Conservation (phyloP, 2,888 invertebrate genomes). For the Eristalis pertinax region DNA sequence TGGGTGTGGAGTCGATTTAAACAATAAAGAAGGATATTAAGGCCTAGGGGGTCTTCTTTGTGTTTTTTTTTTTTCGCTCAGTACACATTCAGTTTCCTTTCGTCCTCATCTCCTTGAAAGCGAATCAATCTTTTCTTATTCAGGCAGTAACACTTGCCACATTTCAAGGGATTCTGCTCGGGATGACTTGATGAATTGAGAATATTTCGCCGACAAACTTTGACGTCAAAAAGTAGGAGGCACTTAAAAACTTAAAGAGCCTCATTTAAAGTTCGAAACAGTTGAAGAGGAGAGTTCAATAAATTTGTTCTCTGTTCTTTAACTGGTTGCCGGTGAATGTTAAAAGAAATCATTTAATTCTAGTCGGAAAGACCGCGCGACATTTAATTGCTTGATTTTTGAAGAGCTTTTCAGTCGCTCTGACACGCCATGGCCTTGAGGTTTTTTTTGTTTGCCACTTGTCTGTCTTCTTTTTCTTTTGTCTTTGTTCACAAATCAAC, state of each 20-base stretch:
- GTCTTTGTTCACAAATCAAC: no score
- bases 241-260: not conserved
- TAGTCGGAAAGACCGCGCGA: no score
- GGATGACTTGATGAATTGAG: constrained; percentile 21
- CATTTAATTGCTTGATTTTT: not conserved
- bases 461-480: no score
- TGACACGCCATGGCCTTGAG: not conserved
- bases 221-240: no score
- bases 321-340: no score
- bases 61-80: no score
- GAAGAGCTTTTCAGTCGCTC: not conserved
- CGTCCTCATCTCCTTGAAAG: constrained; percentile 20
- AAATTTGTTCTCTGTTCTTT: no score
- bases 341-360: no score
- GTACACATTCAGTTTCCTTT: not conserved
- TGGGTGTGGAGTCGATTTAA: not conserved
- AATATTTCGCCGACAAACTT: not conserved
- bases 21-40: not conserved
- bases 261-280: not conserved
- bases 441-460: not conserved
- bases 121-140: constrained; percentile 33
- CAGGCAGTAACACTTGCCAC: not conserved
- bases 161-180: constrained; percentile 37
- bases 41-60: constrained; percentile 6
- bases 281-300: no score